Base-by-base conservation (phyloP, 2,888 invertebrate species). In the Psococerastis gibbosa region DNA sequence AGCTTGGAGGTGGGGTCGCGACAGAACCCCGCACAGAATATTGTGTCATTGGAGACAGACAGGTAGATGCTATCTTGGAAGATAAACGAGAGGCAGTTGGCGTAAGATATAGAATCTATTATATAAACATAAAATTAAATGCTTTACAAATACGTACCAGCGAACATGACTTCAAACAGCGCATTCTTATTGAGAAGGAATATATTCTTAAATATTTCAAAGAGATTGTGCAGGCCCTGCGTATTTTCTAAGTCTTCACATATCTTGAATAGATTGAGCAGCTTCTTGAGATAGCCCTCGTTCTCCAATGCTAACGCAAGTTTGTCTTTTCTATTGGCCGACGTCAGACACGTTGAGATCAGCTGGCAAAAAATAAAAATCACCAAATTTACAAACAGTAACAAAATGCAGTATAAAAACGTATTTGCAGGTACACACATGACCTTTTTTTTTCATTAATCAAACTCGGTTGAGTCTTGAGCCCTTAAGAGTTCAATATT, bases 181-280 rank as follows among this genome's bases (percentile, higher is more conserved):
- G 87, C 83, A 61, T 89, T 95, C 65, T 94, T 94, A 64, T 99
- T 99, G 53, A 99, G 73, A 60, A 97, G 74, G 66, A 99, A 98
- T 64, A 98, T 85, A 66, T 91, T 94, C 67, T 95, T 95, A 61
- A 98, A 92, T 60, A 99, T 97, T 63, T 95, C 91, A 59, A 89
- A 97, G 11, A 97, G 71, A 66, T 89, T 81, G 67, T 92, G 94
- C 50, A 99, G 71, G 41, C 92, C 91, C 60, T 91, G 87, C 51
- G 80, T 76, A 60, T 94, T 91, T 59, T 95, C 92, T 51, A 92
- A 70, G 63, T 97, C 95, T 65, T 99, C 98, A 59, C 94, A 95
- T 66, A 91, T 85, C 60, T 87, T 87, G 66, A 99, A 99, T 48
- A 97, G 67, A 60, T 88, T 87, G 43, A 97, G 69, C 51, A 99